Evolutionary conservation across 2,888 invertebrate species (phyloP).

Genomic region (Bellardia pandia): DNA sequence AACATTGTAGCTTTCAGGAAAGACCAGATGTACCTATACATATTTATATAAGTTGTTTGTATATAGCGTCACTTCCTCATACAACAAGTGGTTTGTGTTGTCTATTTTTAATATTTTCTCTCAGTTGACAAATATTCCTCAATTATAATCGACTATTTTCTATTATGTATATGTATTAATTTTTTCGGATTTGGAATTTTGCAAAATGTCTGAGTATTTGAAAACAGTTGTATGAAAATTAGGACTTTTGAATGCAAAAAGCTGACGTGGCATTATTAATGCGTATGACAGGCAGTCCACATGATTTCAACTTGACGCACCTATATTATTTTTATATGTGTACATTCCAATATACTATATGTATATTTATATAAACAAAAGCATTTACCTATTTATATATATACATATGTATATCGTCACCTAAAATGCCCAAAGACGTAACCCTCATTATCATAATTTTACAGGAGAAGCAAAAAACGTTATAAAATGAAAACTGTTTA

Average conservation of each 20-base stretch:
- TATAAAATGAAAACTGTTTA: too few relatives aligned
- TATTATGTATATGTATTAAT: not conserved
- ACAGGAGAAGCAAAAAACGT: too few relatives aligned
- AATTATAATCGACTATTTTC: not conserved
- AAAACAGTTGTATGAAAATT: constrained; percentile 27
- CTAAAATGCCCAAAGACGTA: too few relatives aligned
- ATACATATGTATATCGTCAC: too few relatives aligned
- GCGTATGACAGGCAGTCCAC: constrained; percentile 40
- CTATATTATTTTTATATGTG: not conserved
- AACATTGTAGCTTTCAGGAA: not conserved
- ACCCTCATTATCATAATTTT: too few relatives aligned
- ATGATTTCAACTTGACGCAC: constrained; percentile 40
- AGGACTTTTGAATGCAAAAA: constrained; percentile 44
- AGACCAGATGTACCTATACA: not conserved
- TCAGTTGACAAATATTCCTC: not conserved
- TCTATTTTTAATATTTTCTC: not conserved
- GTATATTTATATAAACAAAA: not conserved
- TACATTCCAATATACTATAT: not conserved
- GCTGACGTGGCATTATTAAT: constrained; percentile 66
- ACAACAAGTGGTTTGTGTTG: constrained; percentile 28
- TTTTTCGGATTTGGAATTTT: constrained; percentile 17
- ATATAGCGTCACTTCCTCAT: constrained; percentile 27
- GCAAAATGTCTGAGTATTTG: constrained; percentile 28
- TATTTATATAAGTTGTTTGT: not conserved
- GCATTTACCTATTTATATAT: not conserved